Evolutionary conservation across 1,140 invertebrate genomes (phyloP), one percentile per base, ranked within the genome.

Genomic region (Drosophila mojavensis): DNA sequence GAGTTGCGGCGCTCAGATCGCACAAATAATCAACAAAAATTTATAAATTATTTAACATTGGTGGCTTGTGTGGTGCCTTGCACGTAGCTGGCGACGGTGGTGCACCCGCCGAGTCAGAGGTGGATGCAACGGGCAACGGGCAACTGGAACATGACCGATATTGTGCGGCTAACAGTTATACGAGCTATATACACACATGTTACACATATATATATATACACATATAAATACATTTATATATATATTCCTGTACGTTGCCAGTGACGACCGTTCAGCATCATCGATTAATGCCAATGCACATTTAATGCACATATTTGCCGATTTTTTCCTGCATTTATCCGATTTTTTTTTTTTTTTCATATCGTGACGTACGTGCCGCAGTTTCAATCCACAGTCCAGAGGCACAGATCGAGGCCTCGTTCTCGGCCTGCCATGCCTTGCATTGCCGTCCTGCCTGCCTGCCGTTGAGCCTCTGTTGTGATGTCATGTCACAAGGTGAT

Each of bases 71-170:
- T 68, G 65, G 58, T 51, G 66, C 54, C n/a, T 41, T 75, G 45
- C 66, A 69, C 55, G 66, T 69, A 55, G 30, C 56, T 20, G 56
- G 20, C 33, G 55, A 15, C 53, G 41, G 24, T 28, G 64, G 50
- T 55, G 64, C 64, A 67, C 51, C 54, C 43, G 33, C 53, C 30
- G 24, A 64, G 67, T 54, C 59, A 61, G 48, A 54, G 50, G 51
- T 70, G 58, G 54, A 67, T 66, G 75, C 71, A 47, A 7, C 43
- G 43, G 43, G n/a, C 65, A 81, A 70, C 63, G 59, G 77, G 68
- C 84, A 85, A 89, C 84, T 89, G 84, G 84, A 89, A 89, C 84
- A 89, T 89, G 84, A 89, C 84, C 84, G 84, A 89, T 89, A 84
- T 89, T 90, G 81, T 71, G 80, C 69, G 73, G 81, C 81, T 65